Percentiles rank a stretch among this genome's conserved stretches.
phyloP scores from a whole-genome alignment of 2,888 invertebrate genomes.

The Oconnorella tubifera region DNA sequence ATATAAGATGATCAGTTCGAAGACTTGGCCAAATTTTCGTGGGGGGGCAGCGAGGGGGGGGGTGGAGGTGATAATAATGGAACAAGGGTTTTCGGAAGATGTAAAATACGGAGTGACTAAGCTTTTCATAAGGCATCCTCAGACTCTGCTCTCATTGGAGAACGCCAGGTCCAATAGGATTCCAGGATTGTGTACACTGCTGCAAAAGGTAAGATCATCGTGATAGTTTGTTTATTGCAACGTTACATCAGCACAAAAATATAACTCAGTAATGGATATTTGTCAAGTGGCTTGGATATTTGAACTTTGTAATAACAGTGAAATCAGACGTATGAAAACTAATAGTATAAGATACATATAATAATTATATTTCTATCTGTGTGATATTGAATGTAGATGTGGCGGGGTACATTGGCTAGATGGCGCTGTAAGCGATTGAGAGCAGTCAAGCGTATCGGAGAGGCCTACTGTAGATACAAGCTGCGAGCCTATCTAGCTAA shows the following conservation, averaged over 20 bases:
- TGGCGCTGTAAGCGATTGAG: slow-evolving; percentile 77
- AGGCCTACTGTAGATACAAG: slow-evolving; percentile 76
- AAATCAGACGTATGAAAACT: too few species aligned
- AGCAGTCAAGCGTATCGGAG: slow-evolving; percentile 78
- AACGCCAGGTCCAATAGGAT: slow-evolving; percentile 78
- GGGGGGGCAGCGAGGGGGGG: slow-evolving; percentile 75
- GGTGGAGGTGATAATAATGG: slow-evolving; percentile 68
- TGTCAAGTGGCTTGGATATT: too few species aligned
- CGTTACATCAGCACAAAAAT: too few species aligned
- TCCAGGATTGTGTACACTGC: slow-evolving; percentile 82
- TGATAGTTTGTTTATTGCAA: too few species aligned
- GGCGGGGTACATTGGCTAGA: slow-evolving; percentile 78
- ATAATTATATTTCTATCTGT: too few species aligned
- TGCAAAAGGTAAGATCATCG: slow-evolving; percentile 82
- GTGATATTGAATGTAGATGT: too few species aligned
- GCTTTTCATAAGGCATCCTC: slow-evolving; percentile 77
- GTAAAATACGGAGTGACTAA: slow-evolving; percentile 94
- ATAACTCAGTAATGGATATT: too few species aligned
- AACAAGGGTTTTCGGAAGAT: slow-evolving; percentile 73
- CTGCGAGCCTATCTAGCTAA: slow-evolving; percentile 66
- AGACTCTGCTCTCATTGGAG: slow-evolving; percentile 84
- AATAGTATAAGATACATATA: too few species aligned
- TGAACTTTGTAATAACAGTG: too few species aligned
- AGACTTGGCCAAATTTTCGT: slow-evolving; percentile 94
- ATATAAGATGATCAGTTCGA: slow-evolving; percentile 93